phyloP scores from a whole-genome alignment of 2,797 vertebrate genomes.

The Miichthys miiuy region DNA sequence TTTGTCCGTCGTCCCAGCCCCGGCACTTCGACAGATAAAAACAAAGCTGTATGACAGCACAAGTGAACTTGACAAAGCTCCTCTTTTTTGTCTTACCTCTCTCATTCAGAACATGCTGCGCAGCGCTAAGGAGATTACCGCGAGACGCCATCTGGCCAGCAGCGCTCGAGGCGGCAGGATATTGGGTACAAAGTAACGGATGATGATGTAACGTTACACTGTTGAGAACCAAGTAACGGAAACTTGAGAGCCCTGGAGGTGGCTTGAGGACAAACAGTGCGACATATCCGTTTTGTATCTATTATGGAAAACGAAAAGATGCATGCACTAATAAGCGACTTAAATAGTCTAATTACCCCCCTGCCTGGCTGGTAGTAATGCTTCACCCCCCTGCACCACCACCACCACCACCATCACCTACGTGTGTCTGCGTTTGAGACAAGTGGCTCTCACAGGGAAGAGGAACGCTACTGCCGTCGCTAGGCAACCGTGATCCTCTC shows the following conservation, averaged over 20 bases:
- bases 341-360: constrained; percentile 51
- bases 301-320: constrained; percentile 19
- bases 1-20: constrained; percentile 1
- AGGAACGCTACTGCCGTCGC: constrained; percentile 68
- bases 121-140: constrained; percentile 74
- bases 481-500: constrained; percentile 66
- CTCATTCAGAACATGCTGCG: constrained; percentile 66
- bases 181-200: constrained; percentile 52
- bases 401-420: constrained; percentile 21
- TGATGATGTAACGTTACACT: constrained; percentile 30
- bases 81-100: constrained; percentile 44
- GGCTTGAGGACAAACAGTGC: constrained; percentile 6
- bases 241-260: constrained; percentile 26
- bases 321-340: constrained; percentile 34
- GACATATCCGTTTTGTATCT: constrained; percentile 26
- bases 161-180: constrained; percentile 64
- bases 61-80: constrained; percentile 54
- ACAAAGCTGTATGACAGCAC: constrained; percentile 22
- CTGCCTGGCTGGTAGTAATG: constrained; percentile 30
- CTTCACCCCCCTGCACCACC: constrained; percentile 20
- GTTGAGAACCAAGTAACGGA: constrained; percentile 35
- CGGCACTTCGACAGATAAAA: constrained; percentile 4
- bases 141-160: constrained; percentile 77
- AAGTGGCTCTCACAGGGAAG: constrained; percentile 71
- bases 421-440: constrained; percentile 63